Percentiles rank a stretch among this genome's conserved stretches.
phyloP scores from a whole-genome alignment of 2,797 vertebrate genomes.

The Premnoplex brunnescens region DNA sequence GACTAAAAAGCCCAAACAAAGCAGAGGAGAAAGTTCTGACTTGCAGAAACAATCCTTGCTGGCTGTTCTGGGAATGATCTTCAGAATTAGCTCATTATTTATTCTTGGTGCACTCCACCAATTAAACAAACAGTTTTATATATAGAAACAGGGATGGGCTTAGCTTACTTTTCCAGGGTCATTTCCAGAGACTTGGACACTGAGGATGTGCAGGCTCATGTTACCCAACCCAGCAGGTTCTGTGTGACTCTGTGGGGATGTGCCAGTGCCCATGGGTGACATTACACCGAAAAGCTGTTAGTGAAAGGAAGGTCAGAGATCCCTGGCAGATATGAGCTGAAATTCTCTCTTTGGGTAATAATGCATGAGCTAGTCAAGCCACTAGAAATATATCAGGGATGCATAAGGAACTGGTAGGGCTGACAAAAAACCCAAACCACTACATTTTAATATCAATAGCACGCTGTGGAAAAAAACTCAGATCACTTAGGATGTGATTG shows the following conservation, averaged over 20 bases:
- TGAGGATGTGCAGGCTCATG: neutral
- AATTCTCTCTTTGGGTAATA: neutral
- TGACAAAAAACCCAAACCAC: neutral
- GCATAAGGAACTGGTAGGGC: neutral
- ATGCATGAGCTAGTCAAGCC: neutral
- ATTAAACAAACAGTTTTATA: conserved; percentile 74
- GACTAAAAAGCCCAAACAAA: neutral
- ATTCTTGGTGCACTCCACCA: conserved; percentile 71
- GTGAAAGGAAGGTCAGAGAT: neutral
- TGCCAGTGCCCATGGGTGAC: neutral
- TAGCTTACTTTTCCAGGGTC: conserved; percentile 54
- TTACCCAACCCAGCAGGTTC: neutral
- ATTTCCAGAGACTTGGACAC: neutral
- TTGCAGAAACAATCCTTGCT: neutral
- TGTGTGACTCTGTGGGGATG: neutral
- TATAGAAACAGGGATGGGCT: conserved; percentile 63
- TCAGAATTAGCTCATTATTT: conserved; percentile 73
- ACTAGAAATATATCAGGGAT: neutral
- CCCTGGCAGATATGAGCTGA: neutral
- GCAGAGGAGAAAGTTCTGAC: neutral
- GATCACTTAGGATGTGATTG: neutral
- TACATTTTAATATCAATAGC: neutral
- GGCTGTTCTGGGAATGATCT: conserved; percentile 43
- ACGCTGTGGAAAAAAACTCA: neutral
- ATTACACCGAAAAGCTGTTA: neutral